Conservation (phyloP, 2,888 invertebrate genomes). For the Dione vanillae region DNA sequence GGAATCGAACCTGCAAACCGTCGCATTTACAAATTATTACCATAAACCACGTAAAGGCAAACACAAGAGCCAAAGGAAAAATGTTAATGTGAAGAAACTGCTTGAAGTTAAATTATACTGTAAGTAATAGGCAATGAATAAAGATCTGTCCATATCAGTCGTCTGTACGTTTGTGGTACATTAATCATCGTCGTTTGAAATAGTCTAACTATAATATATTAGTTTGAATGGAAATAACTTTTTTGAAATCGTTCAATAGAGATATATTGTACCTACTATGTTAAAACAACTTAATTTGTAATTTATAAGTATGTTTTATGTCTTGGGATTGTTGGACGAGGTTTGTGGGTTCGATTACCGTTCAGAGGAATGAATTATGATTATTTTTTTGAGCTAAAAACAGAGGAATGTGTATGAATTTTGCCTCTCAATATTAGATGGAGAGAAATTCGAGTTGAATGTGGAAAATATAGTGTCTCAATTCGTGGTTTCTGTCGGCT, state of each 20-base stretch:
- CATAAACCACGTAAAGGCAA: no score
- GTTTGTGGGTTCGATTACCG: background rate
- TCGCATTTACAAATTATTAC: no score
- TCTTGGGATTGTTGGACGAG: background rate
- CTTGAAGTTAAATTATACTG: conserved; percentile 5
- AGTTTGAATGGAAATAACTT: background rate
- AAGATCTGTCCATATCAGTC: conserved; percentile 15
- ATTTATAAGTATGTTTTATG: background rate
- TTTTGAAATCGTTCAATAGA: background rate
- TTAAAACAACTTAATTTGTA: no score
- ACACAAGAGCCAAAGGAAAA: background rate
- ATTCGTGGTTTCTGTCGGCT: no score
- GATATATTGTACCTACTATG: background rate
- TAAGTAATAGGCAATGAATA: conserved; percentile 6
- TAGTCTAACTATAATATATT: background rate
- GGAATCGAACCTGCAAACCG: no score
- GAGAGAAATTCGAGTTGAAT: no score
- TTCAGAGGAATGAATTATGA: background rate
- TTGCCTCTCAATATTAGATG: no score
- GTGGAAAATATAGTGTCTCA: no score
- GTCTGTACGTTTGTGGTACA: background rate
- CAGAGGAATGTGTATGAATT: background rate
- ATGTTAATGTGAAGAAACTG: background rate
- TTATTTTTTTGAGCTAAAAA: background rate
- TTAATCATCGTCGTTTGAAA: background rate